Evolutionary conservation across 1,140 invertebrate species (phyloP), one percentile per base, ranked within the genome.

Genomic region (Spodoptera frugiperda): DNA sequence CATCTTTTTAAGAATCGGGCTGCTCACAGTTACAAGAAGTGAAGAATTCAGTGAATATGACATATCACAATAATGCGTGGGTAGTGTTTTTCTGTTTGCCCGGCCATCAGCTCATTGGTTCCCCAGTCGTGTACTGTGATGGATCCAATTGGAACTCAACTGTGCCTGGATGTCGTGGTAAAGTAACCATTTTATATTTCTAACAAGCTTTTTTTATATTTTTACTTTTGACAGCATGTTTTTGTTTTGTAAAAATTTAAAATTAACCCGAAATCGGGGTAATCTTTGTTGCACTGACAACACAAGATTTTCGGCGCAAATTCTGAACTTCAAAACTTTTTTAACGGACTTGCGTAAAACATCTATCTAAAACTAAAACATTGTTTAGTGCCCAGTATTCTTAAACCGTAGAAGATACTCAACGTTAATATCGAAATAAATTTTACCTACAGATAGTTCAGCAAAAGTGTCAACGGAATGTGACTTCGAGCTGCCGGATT

Each of bases 401-500:
- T n/a, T n/a, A n/a, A n/a, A n/a, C n/a, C n/a, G n/a, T n/a, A n/a
- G n/a, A n/a, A n/a, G n/a, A 25, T 25, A 25, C 25, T 25, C 25
- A 25, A 25, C 5, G 25, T 4, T 39, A 8, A 4, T 33, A 33
- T 33, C 0, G 2, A 33, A 33, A 33, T 9, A 10, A 39, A 33
- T n/a, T 44, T 57, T 12, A 67, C 65, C 55, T 55, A 30, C 70
- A 92, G 89, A 86, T 51, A 70, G 78, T 2, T 81, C 46, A 33
- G 65, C 51, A 12, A 10, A 73, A 0, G 21, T 9, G 11, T 12
- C 15, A 46, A 79, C 57, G 14, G 21, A 2, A 88, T 98, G 97
- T 83, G 96, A 97, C 84, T 98, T 98, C 87, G 97, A 98, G 85
- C 90, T 86, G 1, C 77, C 88, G 0, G 95, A 95, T 78, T 82